These are phyloP conservation scores for Halcyon leucocephala DNA, from an alignment of 2,797 vertebrate species.

Conservation along the genomic window DNA sequence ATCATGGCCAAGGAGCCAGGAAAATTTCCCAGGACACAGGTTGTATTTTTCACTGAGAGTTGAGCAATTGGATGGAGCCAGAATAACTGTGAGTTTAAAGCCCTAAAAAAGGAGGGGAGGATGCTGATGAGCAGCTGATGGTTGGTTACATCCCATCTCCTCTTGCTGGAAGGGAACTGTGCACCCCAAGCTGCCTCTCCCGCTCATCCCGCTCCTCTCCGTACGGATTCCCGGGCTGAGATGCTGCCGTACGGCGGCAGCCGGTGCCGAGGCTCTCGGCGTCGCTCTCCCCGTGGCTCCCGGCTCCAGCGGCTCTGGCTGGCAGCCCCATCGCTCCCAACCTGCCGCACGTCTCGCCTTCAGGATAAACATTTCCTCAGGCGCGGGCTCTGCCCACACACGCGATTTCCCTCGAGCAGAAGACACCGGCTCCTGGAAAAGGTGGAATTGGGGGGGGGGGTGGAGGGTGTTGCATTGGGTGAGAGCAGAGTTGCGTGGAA, in stretches of 20 bases:
- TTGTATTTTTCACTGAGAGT: accelerated
- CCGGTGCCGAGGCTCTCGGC: background rate
- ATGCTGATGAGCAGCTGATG: background rate
- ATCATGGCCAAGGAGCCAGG: background rate
- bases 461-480: background rate
- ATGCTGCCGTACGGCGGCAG: accelerated
- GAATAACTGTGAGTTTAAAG: background rate
- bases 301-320: background rate
- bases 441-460: background rate
- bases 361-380: conserved; percentile 43
- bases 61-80: background rate
- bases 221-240: background rate
- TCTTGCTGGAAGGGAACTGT: background rate
- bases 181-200: background rate
- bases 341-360: background rate
- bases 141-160: background rate
- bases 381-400: background rate
- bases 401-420: background rate
- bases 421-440: background rate
- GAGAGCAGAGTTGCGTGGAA: background rate
- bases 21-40: accelerated
- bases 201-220: background rate
- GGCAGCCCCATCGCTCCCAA: background rate
- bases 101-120: background rate
- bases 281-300: background rate